Conservation (phyloP, 2,113 vertebrate species). For the Aphelocoma coerulescens region DNA sequence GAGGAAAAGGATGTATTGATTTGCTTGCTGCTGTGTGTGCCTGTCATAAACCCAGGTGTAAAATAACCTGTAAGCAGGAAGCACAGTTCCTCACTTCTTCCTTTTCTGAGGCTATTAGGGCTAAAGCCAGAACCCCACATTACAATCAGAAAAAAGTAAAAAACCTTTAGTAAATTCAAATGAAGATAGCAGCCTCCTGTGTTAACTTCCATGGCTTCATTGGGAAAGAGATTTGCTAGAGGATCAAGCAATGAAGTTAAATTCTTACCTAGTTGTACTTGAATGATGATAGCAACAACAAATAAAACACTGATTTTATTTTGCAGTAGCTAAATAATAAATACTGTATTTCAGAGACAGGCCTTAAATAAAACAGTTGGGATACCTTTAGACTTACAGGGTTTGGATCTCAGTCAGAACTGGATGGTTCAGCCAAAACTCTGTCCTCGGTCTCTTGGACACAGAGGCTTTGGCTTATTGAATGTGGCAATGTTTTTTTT, state of each 20-base stretch:
- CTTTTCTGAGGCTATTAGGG: neutral
- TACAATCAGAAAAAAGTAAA: neutral
- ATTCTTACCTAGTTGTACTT: neutral
- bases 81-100: neutral
- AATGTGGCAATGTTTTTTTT: neutral
- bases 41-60: neutral
- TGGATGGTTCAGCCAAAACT: neutral
- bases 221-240: neutral
- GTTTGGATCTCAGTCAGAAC: neutral
- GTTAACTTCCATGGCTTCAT: neutral
- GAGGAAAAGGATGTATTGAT: neutral
- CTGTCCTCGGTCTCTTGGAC: neutral
- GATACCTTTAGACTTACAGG: neutral
- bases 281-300: neutral
- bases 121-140: neutral
- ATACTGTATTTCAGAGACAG: neutral
- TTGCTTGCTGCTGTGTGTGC: neutral
- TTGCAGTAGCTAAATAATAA: neutral
- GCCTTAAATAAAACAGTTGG: neutral
- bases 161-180: neutral
- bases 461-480: neutral
- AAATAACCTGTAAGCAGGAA: neutral
- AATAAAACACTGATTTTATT: neutral
- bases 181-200: neutral
- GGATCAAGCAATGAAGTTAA: neutral